These are phyloP conservation scores for Cephalopholis sonnerati DNA, from an alignment of 2,113 vertebrate species.

Conservation along the genomic window DNA sequence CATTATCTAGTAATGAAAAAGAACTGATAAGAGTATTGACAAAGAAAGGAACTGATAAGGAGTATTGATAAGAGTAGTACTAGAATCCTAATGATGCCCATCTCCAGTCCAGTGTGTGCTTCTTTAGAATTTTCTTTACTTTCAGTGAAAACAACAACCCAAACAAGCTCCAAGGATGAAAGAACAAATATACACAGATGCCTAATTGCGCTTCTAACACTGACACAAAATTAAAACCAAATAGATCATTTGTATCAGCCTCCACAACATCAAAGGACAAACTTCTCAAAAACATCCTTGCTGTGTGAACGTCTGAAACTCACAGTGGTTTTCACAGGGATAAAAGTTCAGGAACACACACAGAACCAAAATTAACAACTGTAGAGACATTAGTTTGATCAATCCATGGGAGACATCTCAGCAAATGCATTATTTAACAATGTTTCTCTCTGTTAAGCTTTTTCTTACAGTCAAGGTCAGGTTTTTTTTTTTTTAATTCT, in stretches of 20 bases:
- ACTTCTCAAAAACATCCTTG: constrained; percentile 1
- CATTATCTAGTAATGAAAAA: no score
- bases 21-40: no score
- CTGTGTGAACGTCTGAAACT: not conserved
- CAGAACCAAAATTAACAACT: constrained; percentile 2
- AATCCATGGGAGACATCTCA: not conserved
- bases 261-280: not conserved
- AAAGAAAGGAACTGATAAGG: no score
- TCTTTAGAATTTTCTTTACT: not conserved
- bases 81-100: no score
- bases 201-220: constrained; percentile 4
- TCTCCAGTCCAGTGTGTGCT: not conserved
- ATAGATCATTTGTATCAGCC: not conserved
- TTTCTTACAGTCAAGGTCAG: constrained; percentile 14
- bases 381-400: not conserved
- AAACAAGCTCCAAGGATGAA: constrained; percentile 14
- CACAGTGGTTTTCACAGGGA: constrained; percentile 10
- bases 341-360: not conserved
- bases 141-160: constrained; percentile 14
- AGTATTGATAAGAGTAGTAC: no score
- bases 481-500: not conserved
- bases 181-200: not conserved
- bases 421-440: constrained; percentile 5
- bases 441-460: not conserved
- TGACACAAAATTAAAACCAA: constrained; percentile 1